Base-by-base conservation (phyloP, 2,113 vertebrate genomes). In the Xiphorhynchus elegans region DNA sequence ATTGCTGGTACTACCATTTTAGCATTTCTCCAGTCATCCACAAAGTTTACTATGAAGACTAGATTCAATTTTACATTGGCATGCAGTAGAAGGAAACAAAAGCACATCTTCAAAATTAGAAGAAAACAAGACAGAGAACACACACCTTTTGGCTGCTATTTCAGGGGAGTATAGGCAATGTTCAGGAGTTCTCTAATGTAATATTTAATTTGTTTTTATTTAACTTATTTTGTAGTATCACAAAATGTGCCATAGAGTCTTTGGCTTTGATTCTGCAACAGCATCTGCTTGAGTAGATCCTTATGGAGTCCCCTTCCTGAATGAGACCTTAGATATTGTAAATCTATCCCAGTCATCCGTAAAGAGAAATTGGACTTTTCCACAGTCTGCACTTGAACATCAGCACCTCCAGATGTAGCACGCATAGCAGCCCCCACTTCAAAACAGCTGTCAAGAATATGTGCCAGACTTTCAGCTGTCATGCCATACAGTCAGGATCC, bases 401-500 rank as follows among this genome's bases (percentile, higher is more conserved):
- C 90, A 89, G 92, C 86, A 82, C 86, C 92, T 84, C 96, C 96
- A 96, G 93, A 96, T 94, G 95, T 35, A 87, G 83, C 92, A 96
- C 25, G 15, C 88, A 95, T 69, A 0, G 0, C 77, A 87, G 80
- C 67, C 92, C 62, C 87, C 77, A 21, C 86, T 92, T 84, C 88
- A 73, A 75, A 96, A 90, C 88, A 96, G 92, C 96, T 96, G 96
- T 66, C 90, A 82, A 8, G 74, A 42, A 31, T 26, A 66, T 68
- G 83, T 64, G 77, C 86, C 95, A 96, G 88, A 92, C 69, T 75
- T 74, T 72, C 44, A 42, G 6, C 60, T 90, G 49, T 64, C 93
- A 50, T 96, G 88, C 75, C 92, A 87, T 93, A 59, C 7, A 62
- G n/a, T 40, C 86, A 89, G 73, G 46, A 87, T 94, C 80, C 79